phyloP scores from a whole-genome alignment of 1,140 invertebrate genomes.

The Nylanderia fulva region DNA sequence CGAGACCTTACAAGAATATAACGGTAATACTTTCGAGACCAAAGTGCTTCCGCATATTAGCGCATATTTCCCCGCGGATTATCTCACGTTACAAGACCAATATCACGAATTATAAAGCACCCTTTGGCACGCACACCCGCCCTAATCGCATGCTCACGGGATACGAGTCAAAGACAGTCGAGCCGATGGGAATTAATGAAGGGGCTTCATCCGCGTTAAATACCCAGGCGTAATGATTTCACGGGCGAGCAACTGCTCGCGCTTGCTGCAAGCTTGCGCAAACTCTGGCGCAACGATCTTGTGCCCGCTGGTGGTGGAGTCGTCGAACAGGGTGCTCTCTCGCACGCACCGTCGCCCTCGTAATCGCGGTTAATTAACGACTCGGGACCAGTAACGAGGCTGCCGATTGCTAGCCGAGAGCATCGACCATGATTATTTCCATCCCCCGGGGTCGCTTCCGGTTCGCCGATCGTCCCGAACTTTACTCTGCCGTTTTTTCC shows the following conservation, averaged over 20 bases:
- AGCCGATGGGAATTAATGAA: conserved; percentile 31
- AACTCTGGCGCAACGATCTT: conserved; percentile 47
- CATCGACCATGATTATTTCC: conserved; percentile 72
- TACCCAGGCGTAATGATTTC: conserved; percentile 70
- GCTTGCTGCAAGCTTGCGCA: conserved; percentile 42
- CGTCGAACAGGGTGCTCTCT: conserved; percentile 69
- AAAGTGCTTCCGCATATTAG: neutral
- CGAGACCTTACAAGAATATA: neutral
- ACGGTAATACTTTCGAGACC: neutral
- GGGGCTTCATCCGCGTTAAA: conserved; percentile 39
- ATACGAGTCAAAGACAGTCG: conserved; percentile 27
- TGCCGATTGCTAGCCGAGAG: conserved; percentile 78
- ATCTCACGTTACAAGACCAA: conserved; percentile 9
- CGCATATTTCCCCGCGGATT: neutral
- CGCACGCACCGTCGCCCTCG: conserved; percentile 79
- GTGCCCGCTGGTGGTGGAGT: neutral
- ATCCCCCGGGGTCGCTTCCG: neutral
- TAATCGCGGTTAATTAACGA: conserved; percentile 83
- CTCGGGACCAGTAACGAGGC: conserved; percentile 79
- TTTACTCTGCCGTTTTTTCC: neutral
- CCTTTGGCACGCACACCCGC: neutral
- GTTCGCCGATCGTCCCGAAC: conserved; percentile 35
- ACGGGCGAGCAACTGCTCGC: conserved; percentile 55
- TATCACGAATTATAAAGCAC: conserved; percentile 23
- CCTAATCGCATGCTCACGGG: conserved; percentile 12